Percentiles rank a stretch among this genome's conserved stretches.
phyloP scores from a whole-genome alignment of 2,113 vertebrate genomes.

The Channa argus region DNA sequence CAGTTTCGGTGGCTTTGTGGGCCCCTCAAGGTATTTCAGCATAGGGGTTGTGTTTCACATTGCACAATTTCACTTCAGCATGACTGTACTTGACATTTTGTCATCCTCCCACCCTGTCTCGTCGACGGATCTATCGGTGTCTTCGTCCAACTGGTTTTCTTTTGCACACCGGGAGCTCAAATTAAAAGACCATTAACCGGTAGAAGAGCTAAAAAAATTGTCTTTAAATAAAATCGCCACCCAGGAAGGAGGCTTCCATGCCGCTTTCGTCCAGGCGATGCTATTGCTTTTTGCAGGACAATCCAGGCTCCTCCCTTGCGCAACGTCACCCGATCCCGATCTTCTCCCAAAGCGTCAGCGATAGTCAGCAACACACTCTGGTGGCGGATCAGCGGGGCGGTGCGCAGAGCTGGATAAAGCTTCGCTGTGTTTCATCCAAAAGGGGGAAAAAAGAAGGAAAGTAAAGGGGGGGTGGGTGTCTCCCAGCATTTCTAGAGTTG shows the following conservation, averaged over 20 bases:
- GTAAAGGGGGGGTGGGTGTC: neutral
- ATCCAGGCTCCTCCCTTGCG: constrained; percentile 75
- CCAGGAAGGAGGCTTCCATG: no score
- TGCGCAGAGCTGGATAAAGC: constrained; percentile 45
- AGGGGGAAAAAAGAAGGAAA: neutral
- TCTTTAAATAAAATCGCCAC: no score
- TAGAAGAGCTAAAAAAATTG: no score
- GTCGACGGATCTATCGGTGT: neutral
- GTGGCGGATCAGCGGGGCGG: constrained; percentile 61
- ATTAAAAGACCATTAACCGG: neutral
- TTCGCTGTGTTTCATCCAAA: constrained; percentile 18
- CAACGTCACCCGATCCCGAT: constrained; percentile 79
- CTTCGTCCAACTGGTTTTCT: neutral
- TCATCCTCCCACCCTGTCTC: neutral
- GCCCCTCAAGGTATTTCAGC: neutral
- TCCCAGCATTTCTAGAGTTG: constrained; percentile 41
- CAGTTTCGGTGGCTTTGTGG: neutral
- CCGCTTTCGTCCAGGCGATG: neutral
- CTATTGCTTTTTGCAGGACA: constrained; percentile 49
- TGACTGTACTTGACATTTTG: constrained; percentile 5
- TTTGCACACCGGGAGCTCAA: neutral
- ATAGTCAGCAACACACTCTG: constrained; percentile 69
- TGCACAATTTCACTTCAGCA: constrained; percentile 11
- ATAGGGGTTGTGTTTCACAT: neutral
- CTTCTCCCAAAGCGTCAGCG: constrained; percentile 68